These are phyloP conservation scores for Siniperca chuatsi DNA, from an alignment of 2,113 vertebrate species.

Conservation along the genomic window DNA sequence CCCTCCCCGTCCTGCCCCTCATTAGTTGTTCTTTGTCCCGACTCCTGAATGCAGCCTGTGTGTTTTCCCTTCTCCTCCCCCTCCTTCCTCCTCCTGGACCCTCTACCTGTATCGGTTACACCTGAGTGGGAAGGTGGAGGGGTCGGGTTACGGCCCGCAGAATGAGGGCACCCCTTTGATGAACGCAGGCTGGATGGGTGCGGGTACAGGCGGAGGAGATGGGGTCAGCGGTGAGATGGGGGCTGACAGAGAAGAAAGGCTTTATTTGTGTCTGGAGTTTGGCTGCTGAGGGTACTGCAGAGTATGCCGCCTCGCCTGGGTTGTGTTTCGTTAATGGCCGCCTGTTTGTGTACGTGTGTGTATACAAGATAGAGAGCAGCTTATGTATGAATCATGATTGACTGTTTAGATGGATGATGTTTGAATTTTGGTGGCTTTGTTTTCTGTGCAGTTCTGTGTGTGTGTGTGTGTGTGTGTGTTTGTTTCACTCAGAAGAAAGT, in stretches of 20 bases:
- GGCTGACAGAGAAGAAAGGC: constrained; percentile 75
- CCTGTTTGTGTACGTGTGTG: constrained; percentile 44
- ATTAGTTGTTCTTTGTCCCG: constrained; percentile 79
- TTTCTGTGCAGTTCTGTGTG: background rate
- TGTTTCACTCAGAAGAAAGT: constrained; percentile 26
- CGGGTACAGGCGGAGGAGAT: constrained; percentile 57
- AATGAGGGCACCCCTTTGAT: constrained; percentile 83
- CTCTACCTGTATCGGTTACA: constrained; percentile 87
- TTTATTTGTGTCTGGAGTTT: constrained; percentile 76
- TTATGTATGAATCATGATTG: constrained; percentile 1
- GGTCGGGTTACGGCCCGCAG: constrained; percentile 75
- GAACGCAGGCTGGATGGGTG: constrained; percentile 61
- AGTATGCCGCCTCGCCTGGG: constrained; percentile 56
- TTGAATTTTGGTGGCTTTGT: background rate
- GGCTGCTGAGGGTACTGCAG: constrained; percentile 61
- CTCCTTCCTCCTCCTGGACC: constrained; percentile 40
- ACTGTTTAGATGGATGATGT: constrained; percentile 20
- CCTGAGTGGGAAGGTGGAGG: constrained; percentile 76
- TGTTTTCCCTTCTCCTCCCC: constrained; percentile 35
- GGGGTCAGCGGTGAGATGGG: constrained; percentile 67
- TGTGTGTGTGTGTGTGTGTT: constrained; percentile 5
- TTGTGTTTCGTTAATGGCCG: constrained; percentile 58
- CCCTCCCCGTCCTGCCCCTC: constrained; percentile 38
- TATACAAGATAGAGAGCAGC: background rate
- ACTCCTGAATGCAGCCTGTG: constrained; percentile 78